Conservation (phyloP, 2,888 invertebrate species). For the Strigamia maritima region DNA sequence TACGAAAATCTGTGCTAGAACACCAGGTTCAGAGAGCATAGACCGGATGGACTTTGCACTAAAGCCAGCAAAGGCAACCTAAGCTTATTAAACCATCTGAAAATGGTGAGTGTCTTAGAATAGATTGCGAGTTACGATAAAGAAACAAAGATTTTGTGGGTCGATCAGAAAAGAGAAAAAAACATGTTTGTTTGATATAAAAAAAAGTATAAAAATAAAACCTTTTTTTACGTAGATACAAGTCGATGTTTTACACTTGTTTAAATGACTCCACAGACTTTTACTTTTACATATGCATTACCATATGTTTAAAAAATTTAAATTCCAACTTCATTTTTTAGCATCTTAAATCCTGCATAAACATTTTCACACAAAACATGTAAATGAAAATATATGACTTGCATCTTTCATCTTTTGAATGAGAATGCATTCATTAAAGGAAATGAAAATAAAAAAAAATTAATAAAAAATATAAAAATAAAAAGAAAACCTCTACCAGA, state of each 20-base stretch:
- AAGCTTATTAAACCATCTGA: conserved; percentile 22
- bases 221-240: neutral
- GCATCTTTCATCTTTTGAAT: conserved; percentile 6
- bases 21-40: conserved; percentile 12
- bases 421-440: conserved; percentile 22
- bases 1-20: conserved; percentile 3
- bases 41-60: conserved; percentile 31
- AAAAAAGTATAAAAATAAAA: neutral
- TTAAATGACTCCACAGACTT: too few relatives aligned
- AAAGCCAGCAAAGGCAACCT: conserved; percentile 31
- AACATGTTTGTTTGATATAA: neutral
- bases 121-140: neutral
- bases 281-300: too few relatives aligned
- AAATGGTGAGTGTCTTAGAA: conserved; percentile 24
- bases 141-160: neutral
- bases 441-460: neutral
- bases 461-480: neutral
- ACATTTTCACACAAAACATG: neutral
- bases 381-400: conserved; percentile 28
- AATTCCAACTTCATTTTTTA: neutral
- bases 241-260: too few relatives aligned
- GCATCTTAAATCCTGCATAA: neutral
- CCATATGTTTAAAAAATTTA: too few relatives aligned
- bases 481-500: neutral
- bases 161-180: neutral